Evolutionary conservation across 1,140 invertebrate genomes (phyloP), one percentile per base, ranked within the genome.

Genomic region (Elymnias hypermnestra): DNA sequence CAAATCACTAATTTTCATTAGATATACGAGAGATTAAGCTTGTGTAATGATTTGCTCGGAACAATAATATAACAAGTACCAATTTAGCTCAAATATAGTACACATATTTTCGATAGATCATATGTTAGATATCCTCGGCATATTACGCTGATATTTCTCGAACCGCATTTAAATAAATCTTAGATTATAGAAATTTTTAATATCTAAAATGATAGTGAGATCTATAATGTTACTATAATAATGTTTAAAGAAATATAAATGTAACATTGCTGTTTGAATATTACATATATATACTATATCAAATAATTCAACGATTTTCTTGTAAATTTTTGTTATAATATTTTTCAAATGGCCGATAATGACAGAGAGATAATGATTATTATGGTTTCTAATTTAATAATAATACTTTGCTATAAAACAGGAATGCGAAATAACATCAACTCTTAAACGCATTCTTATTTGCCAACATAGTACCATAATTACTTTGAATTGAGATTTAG

Each of bases 61-160:
- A 50, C 39, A 50, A 49, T 49, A 42, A 42, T 15, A 13, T 46
- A 47, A 54, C 10, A 57, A 40, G 55, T 57, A 57, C 55, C 55
- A 57, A 57, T 49, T 45, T 57, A 57, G 55, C 55, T 57, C 55
- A 57, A 57, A 53, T 28, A 53, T 49, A 57, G 50, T 40, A 47
- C 49, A 47, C 19, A 57, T 57, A 57, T 57, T 57, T 57, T 57
- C 44, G 29, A 53, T 44, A 52, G 49, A 40, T 7, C 33, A 53
- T 48, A 41, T 29, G 46, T 52, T 52, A 57, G 43, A 39, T 47
- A 25, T 28, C 45, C 38, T 57, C 48, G 39, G 48, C 50, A 41
- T 28, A 31, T 8, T 14, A 19, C 33, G 44, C 42, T 53, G 45
- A 51, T 51, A 52, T 52, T 57, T 57, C 55, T 57, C 31, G 45